Conservation (phyloP, 2,888 invertebrate genomes). For the Polydrusus tereticollis region DNA sequence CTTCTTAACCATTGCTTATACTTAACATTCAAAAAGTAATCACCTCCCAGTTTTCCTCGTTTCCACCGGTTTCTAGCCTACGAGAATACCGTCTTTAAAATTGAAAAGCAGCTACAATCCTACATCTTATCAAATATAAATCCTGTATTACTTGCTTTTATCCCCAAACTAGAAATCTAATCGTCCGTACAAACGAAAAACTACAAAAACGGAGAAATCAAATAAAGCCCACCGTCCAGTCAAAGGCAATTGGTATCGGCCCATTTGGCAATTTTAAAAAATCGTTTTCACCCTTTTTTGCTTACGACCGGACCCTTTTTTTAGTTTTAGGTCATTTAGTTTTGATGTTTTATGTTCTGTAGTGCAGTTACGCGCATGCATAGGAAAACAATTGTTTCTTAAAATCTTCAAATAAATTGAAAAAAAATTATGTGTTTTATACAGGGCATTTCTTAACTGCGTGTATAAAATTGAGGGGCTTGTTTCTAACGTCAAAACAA, state of each 20-base stretch:
- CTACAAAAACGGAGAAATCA: conserved; percentile 25
- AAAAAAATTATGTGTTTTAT: too few relatives aligned
- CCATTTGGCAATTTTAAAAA: conserved; percentile 55
- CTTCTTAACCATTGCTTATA: too few relatives aligned
- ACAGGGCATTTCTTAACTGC: too few relatives aligned
- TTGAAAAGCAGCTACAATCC: conserved; percentile 8
- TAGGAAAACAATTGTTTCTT: neutral
- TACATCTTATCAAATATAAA: conserved; percentile 19
- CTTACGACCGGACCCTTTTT: neutral
- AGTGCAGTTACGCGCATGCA: neutral
- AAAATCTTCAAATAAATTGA: neutral
- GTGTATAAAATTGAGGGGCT: too few relatives aligned
- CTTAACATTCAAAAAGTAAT: too few relatives aligned
- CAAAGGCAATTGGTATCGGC: conserved; percentile 44
- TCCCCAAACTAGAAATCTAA: conserved; percentile 31
- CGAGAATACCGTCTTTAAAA: too few relatives aligned
- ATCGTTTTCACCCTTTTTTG: conserved; percentile 38
- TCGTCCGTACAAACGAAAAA: conserved; percentile 24
- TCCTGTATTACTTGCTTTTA: conserved; percentile 19
- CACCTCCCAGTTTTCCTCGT: too few relatives aligned
- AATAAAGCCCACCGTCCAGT: conserved; percentile 34
- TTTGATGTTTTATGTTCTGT: neutral
- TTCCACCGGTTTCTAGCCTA: too few relatives aligned
- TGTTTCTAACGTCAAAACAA: too few relatives aligned
- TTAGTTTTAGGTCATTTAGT: neutral